A percentile compares a stretch with the other conserved stretches of the same genome.
Evolutionary conservation across 2,888 invertebrate species (phyloP).

Genomic region (Coecobrya sp.): DNA sequence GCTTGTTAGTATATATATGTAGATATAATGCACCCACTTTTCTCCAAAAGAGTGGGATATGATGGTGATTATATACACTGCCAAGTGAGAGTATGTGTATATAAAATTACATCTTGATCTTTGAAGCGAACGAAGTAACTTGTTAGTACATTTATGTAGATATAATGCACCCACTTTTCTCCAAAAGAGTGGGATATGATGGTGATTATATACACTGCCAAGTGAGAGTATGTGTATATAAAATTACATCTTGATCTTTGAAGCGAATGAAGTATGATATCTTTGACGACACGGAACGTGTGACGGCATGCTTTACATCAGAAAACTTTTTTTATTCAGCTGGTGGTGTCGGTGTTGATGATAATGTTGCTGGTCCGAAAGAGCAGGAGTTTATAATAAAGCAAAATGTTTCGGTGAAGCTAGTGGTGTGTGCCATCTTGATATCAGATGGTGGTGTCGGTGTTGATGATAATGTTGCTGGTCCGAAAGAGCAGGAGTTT

Average conservation of each 20-base stretch:
- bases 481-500: neutral
- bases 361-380: neutral
- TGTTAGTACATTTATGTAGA: too few species aligned
- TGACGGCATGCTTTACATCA: neutral
- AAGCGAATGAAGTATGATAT: constrained; percentile 50
- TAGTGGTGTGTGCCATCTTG: neutral
- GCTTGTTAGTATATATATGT: too few species aligned
- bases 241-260: constrained; percentile 69
- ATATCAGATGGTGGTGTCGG: neutral
- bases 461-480: neutral
- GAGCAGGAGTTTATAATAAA: neutral
- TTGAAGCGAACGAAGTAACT: constrained; percentile 52
- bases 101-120: constrained; percentile 66
- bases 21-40: neutral
- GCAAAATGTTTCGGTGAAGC: neutral
- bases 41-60: neutral
- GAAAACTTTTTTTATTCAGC: constrained; percentile 17
- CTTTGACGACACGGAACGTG: neutral
- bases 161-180: neutral
- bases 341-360: neutral
- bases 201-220: neutral
- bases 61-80: neutral
- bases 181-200: neutral
- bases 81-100: neutral
- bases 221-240: neutral